A percentile compares a stretch with the other conserved stretches of the same genome.
These are phyloP conservation scores for Hyaena hyaena DNA, from an alignment of 2,113 vertebrate species.

Conservation along the genomic window DNA sequence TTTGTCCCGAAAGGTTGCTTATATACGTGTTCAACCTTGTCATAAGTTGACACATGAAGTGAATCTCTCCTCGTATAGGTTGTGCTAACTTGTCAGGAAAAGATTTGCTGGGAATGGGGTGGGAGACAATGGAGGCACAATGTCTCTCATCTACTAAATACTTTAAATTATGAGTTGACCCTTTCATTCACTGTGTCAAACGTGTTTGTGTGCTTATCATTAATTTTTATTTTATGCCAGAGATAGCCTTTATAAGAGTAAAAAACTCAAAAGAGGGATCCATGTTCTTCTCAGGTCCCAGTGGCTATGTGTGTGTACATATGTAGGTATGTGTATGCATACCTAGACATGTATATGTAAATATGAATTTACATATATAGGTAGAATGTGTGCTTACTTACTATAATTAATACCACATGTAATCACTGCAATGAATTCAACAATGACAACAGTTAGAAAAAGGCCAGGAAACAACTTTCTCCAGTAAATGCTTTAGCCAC, in stretches of 20 bases:
- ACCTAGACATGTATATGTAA: neutral
- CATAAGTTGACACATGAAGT: neutral
- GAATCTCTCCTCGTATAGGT: neutral
- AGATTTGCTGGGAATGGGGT: neutral
- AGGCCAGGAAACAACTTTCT: neutral
- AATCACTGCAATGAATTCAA: neutral
- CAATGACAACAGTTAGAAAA: neutral
- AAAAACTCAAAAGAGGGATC: neutral
- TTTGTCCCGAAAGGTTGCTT: neutral
- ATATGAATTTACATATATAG: neutral
- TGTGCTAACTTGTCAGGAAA: conserved; percentile 17
- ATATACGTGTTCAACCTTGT: neutral
- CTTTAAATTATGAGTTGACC: conserved; percentile 1
- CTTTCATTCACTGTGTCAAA: neutral
- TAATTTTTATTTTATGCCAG: neutral
- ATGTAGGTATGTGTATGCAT: too few relatives aligned
- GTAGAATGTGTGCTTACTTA: neutral
- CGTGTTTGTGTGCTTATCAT: neutral
- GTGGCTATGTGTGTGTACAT: neutral
- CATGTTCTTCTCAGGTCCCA: neutral
- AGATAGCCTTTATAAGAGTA: conserved; percentile 36
- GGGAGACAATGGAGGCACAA: neutral
- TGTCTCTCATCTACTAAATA: neutral
- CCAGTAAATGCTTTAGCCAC: neutral
- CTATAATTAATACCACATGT: neutral